A percentile compares a stretch with the other conserved stretches of the same genome.
Evolutionary conservation across 2,888 invertebrate genomes (phyloP).

Genomic region (Sinotaia quadrata): DNA sequence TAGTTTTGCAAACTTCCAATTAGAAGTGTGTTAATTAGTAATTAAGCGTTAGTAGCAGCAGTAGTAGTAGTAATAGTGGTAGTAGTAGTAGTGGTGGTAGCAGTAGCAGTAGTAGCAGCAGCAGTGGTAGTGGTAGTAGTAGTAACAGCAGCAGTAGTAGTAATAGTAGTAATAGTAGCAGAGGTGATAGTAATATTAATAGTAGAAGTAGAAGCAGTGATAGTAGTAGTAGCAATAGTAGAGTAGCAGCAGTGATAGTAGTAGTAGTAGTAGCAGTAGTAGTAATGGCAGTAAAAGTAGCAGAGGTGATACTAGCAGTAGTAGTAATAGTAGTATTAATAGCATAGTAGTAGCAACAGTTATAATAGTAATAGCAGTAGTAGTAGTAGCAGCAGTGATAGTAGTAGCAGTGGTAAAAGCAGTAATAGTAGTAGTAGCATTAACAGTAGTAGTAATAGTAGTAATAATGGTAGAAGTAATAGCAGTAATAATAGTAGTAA

Average conservation of each 20-base stretch:
- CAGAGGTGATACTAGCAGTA: neutral
- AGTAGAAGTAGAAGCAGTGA: neutral
- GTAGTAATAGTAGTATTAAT: neutral
- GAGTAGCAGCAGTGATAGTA: neutral
- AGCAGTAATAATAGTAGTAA: too few relatives aligned
- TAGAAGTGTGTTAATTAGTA: too few relatives aligned
- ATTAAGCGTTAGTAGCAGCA: neutral
- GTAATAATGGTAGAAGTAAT: too few relatives aligned
- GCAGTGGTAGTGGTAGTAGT: neutral
- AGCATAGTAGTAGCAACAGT: neutral
- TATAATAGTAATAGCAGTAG: too few relatives aligned
- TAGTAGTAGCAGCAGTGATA: neutral
- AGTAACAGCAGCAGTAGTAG: neutral
- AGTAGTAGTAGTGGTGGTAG: neutral
- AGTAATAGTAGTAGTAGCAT: too few relatives aligned
- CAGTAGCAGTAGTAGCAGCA: neutral
- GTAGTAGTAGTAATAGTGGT: neutral
- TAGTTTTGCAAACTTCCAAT: too few relatives aligned
- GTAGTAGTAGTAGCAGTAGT: neutral
- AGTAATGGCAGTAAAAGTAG: neutral
- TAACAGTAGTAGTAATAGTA: too few relatives aligned
- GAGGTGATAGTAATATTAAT: neutral
- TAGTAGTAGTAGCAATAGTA: neutral
- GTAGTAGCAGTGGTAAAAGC: neutral
- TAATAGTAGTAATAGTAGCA: neutral